Evolutionary conservation across 2,797 vertebrate species (phyloP).

Genomic region (Sebastes kiyomatsui): DNA sequence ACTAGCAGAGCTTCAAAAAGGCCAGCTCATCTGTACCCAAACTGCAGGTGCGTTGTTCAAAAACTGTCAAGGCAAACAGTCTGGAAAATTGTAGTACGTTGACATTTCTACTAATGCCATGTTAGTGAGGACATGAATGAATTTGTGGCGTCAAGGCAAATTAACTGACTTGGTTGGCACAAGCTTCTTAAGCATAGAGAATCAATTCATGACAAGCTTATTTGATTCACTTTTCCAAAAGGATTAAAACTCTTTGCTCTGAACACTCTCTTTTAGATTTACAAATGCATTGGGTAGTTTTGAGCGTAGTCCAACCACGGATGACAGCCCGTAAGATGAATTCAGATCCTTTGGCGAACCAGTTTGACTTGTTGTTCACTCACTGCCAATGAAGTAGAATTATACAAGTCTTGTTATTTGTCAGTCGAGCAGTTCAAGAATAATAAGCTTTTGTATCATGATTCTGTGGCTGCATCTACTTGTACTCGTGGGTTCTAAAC

Average conservation of each 20-base stretch:
- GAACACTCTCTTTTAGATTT: neutral
- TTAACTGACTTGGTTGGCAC: neutral
- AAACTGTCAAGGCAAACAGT: slow-evolving; percentile 25
- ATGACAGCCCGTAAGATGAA: neutral
- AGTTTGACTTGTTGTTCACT: slow-evolving; percentile 19
- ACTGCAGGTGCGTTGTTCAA: neutral
- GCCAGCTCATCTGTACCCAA: neutral
- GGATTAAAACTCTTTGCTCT: neutral
- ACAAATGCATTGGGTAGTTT: neutral
- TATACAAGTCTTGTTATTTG: slow-evolving; percentile 9
- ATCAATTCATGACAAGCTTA: neutral
- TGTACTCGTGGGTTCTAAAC: slow-evolving; percentile 39
- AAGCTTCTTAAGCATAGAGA: neutral
- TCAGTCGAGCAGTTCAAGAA: neutral
- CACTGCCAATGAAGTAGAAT: neutral
- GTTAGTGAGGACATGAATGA: slow-evolving; percentile 18
- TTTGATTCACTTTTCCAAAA: slow-evolving; percentile 17
- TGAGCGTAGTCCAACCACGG: neutral
- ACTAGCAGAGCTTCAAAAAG: neutral
- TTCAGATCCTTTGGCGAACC: slow-evolving; percentile 1
- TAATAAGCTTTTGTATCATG: slow-evolving; percentile 22
- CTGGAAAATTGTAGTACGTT: slow-evolving; percentile 7
- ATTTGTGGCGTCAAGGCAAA: neutral
- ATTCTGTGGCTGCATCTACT: slow-evolving; percentile 18
- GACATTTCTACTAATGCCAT: slow-evolving; percentile 28